Evolutionary conservation across 2,888 invertebrate genomes (phyloP).

Genomic region (Eupithecia subfuscata): DNA sequence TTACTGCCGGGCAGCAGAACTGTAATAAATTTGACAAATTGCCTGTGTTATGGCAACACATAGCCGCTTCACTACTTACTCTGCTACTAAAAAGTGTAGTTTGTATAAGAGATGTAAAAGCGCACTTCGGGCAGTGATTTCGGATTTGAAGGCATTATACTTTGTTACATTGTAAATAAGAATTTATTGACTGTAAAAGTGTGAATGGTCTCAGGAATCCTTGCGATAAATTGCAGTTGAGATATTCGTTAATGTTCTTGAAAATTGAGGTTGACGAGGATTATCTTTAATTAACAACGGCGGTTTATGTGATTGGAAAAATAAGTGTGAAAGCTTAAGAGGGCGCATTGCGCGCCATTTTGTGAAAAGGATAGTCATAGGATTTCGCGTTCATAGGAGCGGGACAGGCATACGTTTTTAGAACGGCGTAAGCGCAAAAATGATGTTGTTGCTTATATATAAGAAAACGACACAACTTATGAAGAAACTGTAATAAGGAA

Average conservation of each 20-base stretch:
- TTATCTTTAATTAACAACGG: background rate
- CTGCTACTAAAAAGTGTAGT: slow-evolving; percentile 51
- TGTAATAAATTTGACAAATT: slow-evolving; percentile 63
- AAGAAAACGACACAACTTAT: too few relatives aligned
- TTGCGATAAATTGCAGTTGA: slow-evolving; percentile 22
- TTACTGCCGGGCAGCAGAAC: slow-evolving; percentile 52
- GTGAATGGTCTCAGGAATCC: slow-evolving; percentile 21
- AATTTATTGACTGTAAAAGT: slow-evolving; percentile 32
- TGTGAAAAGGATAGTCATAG: too few relatives aligned
- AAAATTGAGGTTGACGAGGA: slow-evolving; percentile 1
- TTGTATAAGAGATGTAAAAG: slow-evolving; percentile 29
- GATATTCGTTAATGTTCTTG: slow-evolving; percentile 10
- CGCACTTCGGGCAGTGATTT: slow-evolving; percentile 24
- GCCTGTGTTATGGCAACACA: slow-evolving; percentile 58
- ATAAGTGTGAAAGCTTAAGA: too few relatives aligned
- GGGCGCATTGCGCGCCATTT: too few relatives aligned
- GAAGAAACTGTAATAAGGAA: too few relatives aligned
- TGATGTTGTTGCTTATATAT: too few relatives aligned
- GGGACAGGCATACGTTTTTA: too few relatives aligned
- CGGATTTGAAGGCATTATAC: slow-evolving; percentile 31
- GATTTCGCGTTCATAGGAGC: too few relatives aligned
- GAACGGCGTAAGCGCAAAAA: too few relatives aligned
- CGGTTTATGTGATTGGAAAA: too few relatives aligned
- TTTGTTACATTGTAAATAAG: slow-evolving; percentile 35
- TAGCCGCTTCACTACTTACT: slow-evolving; percentile 58